phyloP scores from a whole-genome alignment of 2,888 invertebrate species.

The Mimas tiliae region DNA sequence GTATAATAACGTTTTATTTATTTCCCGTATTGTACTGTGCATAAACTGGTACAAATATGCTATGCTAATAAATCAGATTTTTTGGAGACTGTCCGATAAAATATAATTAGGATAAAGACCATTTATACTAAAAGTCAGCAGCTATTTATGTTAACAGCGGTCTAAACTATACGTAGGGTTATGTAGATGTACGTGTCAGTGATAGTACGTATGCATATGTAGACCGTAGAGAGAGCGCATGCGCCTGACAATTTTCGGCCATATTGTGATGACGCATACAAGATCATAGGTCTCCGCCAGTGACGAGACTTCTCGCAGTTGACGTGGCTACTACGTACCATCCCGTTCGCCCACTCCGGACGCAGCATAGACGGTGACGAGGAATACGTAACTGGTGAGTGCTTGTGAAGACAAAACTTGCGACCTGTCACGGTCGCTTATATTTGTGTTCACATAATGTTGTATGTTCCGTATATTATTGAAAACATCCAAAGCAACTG shows the following conservation, averaged over 20 bases:
- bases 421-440: slow-evolving; percentile 81
- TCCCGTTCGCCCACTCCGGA: slow-evolving; percentile 96
- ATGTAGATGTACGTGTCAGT: no score
- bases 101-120: no score
- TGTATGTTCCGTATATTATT: slow-evolving; percentile 64
- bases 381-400: slow-evolving; percentile 97
- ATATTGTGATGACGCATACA: slow-evolving; percentile 91
- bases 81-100: no score
- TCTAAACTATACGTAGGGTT: no score
- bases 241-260: slow-evolving; percentile 85
- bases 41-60: no score
- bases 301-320: slow-evolving; percentile 94
- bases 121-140: no score
- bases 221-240: slow-evolving; percentile 72
- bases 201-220: no score
- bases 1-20: no score
- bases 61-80: no score
- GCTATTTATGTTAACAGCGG: no score
- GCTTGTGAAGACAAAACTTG: slow-evolving; percentile 85
- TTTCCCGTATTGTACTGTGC: no score
- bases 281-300: slow-evolving; percentile 90
- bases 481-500: slow-evolving; percentile 52
- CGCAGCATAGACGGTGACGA: slow-evolving; percentile 97
- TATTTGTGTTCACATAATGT: slow-evolving; percentile 73
- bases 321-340: slow-evolving; percentile 97